A percentile compares a stretch with the other conserved stretches of the same genome.
phyloP scores from a whole-genome alignment of 2,113 vertebrate genomes.

The Pimephales promelas region DNA sequence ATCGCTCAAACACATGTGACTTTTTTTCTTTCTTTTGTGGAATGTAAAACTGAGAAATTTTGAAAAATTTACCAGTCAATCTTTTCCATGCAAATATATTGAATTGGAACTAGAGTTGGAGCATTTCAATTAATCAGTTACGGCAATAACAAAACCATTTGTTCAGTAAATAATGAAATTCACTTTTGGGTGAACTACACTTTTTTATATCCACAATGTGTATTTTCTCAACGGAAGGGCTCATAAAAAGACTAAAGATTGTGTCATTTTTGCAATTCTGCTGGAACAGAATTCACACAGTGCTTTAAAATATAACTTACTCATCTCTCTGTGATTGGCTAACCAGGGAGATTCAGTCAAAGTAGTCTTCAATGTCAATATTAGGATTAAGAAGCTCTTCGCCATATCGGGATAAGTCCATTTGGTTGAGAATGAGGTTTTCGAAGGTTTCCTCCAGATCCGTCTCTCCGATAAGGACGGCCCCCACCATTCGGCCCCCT shows the following conservation, averaged over 20 bases:
- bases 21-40: too few species aligned
- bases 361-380: constrained; percentile 97
- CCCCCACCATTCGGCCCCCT: constrained; percentile 88
- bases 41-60: neutral
- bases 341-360: constrained; percentile 78
- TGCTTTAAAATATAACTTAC: neutral
- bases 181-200: neutral
- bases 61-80: neutral
- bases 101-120: neutral
- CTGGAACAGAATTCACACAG: neutral
- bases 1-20: neutral
- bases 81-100: neutral
- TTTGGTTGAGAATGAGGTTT: constrained; percentile 95
- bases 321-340: neutral
- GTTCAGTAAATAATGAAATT: neutral
- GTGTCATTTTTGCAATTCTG: neutral
- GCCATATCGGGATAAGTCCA: constrained; percentile 91
- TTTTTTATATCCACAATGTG: neutral
- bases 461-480: constrained; percentile 91
- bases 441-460: constrained; percentile 98
- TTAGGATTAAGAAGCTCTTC: constrained; percentile 90
- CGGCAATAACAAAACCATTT: neutral
- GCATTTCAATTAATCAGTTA: neutral
- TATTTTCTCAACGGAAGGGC: neutral
- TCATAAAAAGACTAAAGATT: neutral